Evolutionary conservation across 1,140 invertebrate species (phyloP), one percentile per base, ranked within the genome.

Genomic region (Pantala flavescens): DNA sequence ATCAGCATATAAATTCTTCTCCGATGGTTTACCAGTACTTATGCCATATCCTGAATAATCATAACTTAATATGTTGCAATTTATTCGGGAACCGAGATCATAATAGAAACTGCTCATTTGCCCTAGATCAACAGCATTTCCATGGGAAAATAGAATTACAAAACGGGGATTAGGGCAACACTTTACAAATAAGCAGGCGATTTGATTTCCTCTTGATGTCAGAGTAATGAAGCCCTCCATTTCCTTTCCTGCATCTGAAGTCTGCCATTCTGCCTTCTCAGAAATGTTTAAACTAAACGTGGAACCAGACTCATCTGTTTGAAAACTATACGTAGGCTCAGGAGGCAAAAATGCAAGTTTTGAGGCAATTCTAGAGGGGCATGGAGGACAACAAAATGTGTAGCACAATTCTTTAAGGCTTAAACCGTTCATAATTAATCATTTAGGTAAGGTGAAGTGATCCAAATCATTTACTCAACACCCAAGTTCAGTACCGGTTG

Each of bases 341-440:
- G 90, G 90, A 36, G 90, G 90, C 71, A 90, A 82, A 80, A 91
- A 91, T n/a, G 90, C 90, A 78, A 91, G 81, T 82, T 91, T 91
- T 23, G 89, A 87, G 55, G 87, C 87, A 76, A 91, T 91, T 76
- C 84, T 80, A 0, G 88, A 89, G 49, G 90, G 90, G 80, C 86
- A 89, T 36, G 90, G 90, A 71, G 90, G 90, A 82, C 90, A 91
- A 80, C 90, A 91, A 80, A 91, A 91, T 49, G 91, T 83, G 78
- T 88, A 87, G 81, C 89, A 91, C 74, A 91, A 80, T 80, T 90
- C 89, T 79, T 85, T 82, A 36, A 85, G 79, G 70, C 84, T 84
- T 70, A 86, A 77, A 72, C 78, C 78, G 77, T 82, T 82, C 81
- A 82, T 81, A 70, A 11, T 70, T 21, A 36, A 36, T 36, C 28